Evolutionary conservation across 2,888 invertebrate species (phyloP).

Genomic region (Mamestra brassicae): DNA sequence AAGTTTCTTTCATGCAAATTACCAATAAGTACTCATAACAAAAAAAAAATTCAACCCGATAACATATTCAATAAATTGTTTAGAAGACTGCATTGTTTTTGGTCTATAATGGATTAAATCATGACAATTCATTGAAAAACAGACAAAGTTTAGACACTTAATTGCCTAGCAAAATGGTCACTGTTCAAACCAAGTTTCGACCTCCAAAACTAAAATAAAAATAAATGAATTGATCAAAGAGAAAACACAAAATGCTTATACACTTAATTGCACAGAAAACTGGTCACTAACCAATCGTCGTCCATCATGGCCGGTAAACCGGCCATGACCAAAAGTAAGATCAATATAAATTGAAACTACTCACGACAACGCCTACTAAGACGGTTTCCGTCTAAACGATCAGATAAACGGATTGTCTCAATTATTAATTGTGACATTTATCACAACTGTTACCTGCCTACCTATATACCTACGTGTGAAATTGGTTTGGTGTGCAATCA

Average conservation of each 20-base stretch:
- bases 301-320: constrained; percentile 31
- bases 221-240: constrained; percentile 22
- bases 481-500: constrained; percentile 78
- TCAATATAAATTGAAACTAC: constrained; percentile 61
- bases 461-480: constrained; percentile 65
- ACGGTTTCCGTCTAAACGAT: constrained; percentile 51
- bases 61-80: background rate
- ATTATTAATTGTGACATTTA: constrained; percentile 76
- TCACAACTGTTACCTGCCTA: constrained; percentile 58
- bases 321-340: constrained; percentile 38
- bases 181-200: constrained; percentile 39
- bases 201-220: constrained; percentile 23
- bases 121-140: constrained; percentile 23
- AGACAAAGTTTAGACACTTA: constrained; percentile 21
- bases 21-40: background rate
- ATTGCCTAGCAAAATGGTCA: constrained; percentile 42
- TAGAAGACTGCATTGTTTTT: background rate
- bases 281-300: constrained; percentile 28
- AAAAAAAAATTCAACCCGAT: background rate
- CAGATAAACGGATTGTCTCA: constrained; percentile 63
- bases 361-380: constrained; percentile 55
- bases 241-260: constrained; percentile 23
- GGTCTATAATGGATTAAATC: no score
- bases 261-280: constrained; percentile 44
- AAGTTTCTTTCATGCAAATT: constrained; percentile 32